Conservation (phyloP, 2,888 invertebrate genomes). For the Drosophila fulvimacula region DNA sequence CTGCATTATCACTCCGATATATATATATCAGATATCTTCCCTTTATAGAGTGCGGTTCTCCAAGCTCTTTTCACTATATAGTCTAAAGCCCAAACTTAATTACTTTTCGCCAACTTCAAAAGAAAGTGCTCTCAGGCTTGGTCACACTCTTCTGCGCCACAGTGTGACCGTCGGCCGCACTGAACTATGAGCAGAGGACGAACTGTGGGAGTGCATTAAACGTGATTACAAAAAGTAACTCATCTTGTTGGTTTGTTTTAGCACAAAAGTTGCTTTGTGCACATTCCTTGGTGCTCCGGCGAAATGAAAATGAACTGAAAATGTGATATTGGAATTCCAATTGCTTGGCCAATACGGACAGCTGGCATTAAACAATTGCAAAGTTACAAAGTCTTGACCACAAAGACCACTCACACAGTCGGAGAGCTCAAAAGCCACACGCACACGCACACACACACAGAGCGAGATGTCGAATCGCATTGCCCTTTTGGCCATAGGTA, state of each 20-base stretch:
- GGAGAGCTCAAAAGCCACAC: constrained; percentile 31
- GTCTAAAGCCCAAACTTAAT: background rate
- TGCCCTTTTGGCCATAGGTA: constrained; percentile 41
- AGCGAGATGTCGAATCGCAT: background rate
- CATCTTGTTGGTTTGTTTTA: constrained; percentile 26
- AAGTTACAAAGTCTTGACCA: constrained; percentile 60
- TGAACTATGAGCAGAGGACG: background rate
- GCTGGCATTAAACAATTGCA: constrained; percentile 61
- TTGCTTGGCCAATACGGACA: constrained; percentile 48
- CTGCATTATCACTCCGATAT: too few species aligned
- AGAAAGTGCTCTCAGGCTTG: background rate
- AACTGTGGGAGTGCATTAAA: constrained; percentile 9
- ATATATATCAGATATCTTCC: background rate
- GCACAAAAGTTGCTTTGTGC: constrained; percentile 41
- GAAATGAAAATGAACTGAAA: constrained; percentile 58
- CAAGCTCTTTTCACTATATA: too few species aligned
- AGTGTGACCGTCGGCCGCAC: constrained; percentile 6
- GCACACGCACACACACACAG: constrained; percentile 12
- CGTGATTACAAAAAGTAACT: constrained; percentile 34
- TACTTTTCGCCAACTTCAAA: background rate
- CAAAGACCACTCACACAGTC: constrained; percentile 46
- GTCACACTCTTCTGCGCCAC: background rate
- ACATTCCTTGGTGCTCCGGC: constrained; percentile 41
- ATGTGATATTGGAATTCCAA: constrained; percentile 60
- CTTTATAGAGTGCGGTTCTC: too few species aligned